These are phyloP conservation scores for Diorhabda carinulata DNA, from an alignment of 1,140 invertebrate species.

Conservation along the genomic window DNA sequence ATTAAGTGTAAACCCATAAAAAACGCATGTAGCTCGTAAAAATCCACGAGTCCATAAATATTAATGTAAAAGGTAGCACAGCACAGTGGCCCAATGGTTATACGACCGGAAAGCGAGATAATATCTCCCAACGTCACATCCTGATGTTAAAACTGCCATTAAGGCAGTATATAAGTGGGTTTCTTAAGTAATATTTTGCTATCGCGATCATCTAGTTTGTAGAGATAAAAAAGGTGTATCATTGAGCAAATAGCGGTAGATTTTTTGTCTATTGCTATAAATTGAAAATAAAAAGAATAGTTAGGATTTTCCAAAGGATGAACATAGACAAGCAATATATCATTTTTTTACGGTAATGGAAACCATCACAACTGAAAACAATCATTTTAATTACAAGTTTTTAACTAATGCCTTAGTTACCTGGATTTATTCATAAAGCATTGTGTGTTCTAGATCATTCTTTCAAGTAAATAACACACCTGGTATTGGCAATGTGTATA, in stretches of 20 bases:
- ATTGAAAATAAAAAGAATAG: too few relatives aligned
- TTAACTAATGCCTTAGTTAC: too few relatives aligned
- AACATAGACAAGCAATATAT: too few relatives aligned
- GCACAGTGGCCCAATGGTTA: constrained; percentile 16
- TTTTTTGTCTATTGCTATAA: background rate
- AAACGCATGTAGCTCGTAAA: constrained; percentile 7
- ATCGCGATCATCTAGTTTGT: constrained; percentile 13
- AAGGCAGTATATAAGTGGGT: constrained; percentile 22
- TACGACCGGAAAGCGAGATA: constrained; percentile 25
- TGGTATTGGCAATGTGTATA: too few relatives aligned
- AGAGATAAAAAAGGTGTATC: constrained; percentile 7
- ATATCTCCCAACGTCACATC: constrained; percentile 26
- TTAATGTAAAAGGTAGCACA: constrained; percentile 18
- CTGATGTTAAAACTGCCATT: constrained; percentile 24
- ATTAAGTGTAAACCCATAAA: constrained; percentile 5
- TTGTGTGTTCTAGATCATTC: too few relatives aligned
- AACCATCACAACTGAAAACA: too few relatives aligned
- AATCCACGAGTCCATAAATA: constrained; percentile 3
- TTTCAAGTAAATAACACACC: too few relatives aligned
- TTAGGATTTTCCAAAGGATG: too few relatives aligned
- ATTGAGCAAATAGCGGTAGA: constrained; percentile 9
- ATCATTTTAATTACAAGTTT: too few relatives aligned
- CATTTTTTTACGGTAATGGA: too few relatives aligned
- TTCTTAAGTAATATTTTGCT: constrained; percentile 26
- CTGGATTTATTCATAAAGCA: too few relatives aligned